Evolutionary conservation across 64 coral and sea anemone species (phyloP).

Genomic region (Platygyra sinensis): DNA sequence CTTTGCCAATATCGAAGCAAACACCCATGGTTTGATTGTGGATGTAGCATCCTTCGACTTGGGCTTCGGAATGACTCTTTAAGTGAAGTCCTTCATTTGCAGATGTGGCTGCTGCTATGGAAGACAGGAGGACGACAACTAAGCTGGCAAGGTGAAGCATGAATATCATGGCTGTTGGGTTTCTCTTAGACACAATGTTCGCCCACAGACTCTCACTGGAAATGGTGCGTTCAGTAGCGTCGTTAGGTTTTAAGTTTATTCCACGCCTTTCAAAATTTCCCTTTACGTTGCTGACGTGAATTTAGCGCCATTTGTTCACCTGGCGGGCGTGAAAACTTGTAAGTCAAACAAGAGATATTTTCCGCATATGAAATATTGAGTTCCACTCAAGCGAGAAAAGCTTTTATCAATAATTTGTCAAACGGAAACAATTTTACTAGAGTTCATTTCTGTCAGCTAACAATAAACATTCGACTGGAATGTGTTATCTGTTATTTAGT

Average conservation of each 20-base stretch:
- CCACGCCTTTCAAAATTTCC: not conserved
- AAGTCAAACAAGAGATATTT: too few species aligned
- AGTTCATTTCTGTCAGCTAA: too few species aligned
- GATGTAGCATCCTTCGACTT: not conserved
- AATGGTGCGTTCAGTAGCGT: not conserved
- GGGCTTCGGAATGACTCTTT: not conserved
- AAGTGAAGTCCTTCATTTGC: not conserved
- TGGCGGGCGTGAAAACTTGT: not conserved
- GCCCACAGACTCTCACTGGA: not conserved
- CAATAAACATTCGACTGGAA: too few species aligned
- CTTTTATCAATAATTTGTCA: too few species aligned
- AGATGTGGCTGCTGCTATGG: not conserved
- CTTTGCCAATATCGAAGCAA: constrained; percentile 8
- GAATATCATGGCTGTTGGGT: not conserved
- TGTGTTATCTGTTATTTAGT: too few species aligned
- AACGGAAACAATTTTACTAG: too few species aligned
- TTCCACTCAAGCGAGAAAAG: not conserved
- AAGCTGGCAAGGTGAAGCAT: not conserved
- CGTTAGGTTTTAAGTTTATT: not conserved
- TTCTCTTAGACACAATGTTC: not conserved
- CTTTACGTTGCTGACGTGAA: not conserved
- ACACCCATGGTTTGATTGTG: not conserved
- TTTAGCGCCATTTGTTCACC: not conserved
- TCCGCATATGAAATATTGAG: not conserved
- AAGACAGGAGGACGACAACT: not conserved